Conservation (phyloP, 2,888 invertebrate species). For the Congeria kusceri region DNA sequence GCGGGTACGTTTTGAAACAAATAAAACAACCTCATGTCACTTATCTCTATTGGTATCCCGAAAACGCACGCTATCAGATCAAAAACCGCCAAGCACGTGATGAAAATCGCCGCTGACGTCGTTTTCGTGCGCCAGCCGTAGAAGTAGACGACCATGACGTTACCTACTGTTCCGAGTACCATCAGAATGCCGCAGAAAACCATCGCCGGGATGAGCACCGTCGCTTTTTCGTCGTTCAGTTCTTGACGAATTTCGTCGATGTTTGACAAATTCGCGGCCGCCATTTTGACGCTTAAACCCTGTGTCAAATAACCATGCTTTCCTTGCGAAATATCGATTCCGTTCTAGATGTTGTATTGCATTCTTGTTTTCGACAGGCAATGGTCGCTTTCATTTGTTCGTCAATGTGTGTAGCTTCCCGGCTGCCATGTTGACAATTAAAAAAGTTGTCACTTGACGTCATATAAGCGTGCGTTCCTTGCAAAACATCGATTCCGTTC, state of each 20-base stretch:
- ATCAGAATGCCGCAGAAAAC: slow-evolving; percentile 67
- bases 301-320: no score
- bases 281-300: background rate
- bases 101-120: slow-evolving; percentile 74
- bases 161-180: slow-evolving; percentile 72
- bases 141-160: slow-evolving; percentile 69
- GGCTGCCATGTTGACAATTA: background rate
- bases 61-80: slow-evolving; percentile 74
- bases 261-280: slow-evolving; percentile 19
- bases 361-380: no score
- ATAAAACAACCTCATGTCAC: slow-evolving; percentile 70
- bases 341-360: no score
- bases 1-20: slow-evolving; percentile 67
- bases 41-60: slow-evolving; percentile 75
- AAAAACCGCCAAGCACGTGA: slow-evolving; percentile 72
- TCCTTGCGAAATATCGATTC: no score
- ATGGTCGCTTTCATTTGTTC: no score
- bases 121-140: slow-evolving; percentile 73
- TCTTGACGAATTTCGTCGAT: slow-evolving; percentile 33
- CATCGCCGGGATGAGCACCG: slow-evolving; percentile 70
- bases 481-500: no score
- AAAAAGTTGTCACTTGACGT: no score
- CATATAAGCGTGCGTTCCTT: no score
- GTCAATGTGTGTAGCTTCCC: slow-evolving; percentile 22
- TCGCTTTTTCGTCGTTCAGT: slow-evolving; percentile 64